phyloP scores from a whole-genome alignment of 2,797 vertebrate genomes.

The Artibeus lituratus region DNA sequence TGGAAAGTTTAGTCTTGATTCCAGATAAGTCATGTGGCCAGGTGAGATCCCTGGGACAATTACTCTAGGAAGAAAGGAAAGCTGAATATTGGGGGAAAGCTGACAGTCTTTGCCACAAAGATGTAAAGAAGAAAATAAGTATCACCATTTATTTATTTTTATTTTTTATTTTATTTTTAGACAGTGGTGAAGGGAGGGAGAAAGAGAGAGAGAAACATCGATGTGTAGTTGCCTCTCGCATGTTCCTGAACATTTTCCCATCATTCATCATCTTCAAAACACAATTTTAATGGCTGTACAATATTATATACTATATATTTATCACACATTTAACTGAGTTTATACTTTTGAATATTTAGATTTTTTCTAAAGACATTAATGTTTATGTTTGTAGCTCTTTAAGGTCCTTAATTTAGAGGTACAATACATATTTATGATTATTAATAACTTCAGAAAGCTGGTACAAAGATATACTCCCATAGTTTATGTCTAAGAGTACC shows the following conservation, averaged over 20 bases:
- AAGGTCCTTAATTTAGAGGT: background rate
- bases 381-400: background rate
- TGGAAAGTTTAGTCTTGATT: background rate
- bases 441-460: background rate
- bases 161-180: too few species aligned
- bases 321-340: background rate
- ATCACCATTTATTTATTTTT: background rate
- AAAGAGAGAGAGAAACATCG: too few species aligned
- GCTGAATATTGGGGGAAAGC: background rate
- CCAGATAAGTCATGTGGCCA: background rate
- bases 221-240: too few species aligned
- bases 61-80: background rate
- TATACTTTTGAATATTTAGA: background rate
- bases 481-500: background rate
- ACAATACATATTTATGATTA: background rate
- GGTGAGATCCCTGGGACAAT: background rate
- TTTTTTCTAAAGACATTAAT: background rate
- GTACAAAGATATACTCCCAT: background rate
- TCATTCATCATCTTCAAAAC: background rate
- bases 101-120: background rate
- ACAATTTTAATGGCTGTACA: background rate
- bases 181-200: too few species aligned
- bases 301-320: background rate
- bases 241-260: background rate
- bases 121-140: conserved; percentile 2